A percentile compares a stretch with the other conserved stretches of the same genome.
These are phyloP conservation scores for Heliconius aoede DNA, from an alignment of 2,888 invertebrate genomes.

Conservation along the genomic window DNA sequence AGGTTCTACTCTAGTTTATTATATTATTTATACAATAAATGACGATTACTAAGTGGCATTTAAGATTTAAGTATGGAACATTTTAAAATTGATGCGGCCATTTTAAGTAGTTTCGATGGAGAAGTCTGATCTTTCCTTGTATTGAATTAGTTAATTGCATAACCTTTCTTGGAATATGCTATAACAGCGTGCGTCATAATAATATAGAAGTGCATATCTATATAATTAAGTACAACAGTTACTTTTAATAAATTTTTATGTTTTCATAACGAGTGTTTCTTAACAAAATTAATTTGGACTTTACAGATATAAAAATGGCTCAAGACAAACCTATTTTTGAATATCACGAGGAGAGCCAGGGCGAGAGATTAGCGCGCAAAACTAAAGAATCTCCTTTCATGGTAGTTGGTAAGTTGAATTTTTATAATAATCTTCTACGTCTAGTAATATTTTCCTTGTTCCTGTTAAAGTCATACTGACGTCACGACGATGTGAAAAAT, in stretches of 20 bases:
- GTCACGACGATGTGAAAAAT: background rate
- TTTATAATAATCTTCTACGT: background rate
- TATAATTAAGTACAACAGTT: background rate
- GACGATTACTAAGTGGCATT: too few relatives aligned
- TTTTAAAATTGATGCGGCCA: background rate
- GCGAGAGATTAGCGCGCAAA: conserved; percentile 83
- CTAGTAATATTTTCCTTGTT: conserved; percentile 9
- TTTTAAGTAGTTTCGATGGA: too few relatives aligned
- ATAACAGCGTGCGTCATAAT: background rate
- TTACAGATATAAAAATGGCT: conserved; percentile 57
- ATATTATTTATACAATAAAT: too few relatives aligned
- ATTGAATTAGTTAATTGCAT: background rate
- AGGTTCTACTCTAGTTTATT: background rate
- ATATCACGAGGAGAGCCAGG: conserved; percentile 83
- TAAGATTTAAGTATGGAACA: background rate
- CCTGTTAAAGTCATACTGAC: background rate
- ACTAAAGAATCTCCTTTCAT: conserved; percentile 89
- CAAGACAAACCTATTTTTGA: conserved; percentile 71
- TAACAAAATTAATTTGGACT: background rate
- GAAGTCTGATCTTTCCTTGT: background rate
- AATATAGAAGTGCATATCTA: background rate
- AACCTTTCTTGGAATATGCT: background rate
- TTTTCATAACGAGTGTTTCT: background rate
- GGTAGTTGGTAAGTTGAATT: conserved; percentile 84
- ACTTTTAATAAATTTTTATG: background rate